Evolutionary conservation across 2,888 invertebrate species (phyloP).

Genomic region (Nomada fabriciana): DNA sequence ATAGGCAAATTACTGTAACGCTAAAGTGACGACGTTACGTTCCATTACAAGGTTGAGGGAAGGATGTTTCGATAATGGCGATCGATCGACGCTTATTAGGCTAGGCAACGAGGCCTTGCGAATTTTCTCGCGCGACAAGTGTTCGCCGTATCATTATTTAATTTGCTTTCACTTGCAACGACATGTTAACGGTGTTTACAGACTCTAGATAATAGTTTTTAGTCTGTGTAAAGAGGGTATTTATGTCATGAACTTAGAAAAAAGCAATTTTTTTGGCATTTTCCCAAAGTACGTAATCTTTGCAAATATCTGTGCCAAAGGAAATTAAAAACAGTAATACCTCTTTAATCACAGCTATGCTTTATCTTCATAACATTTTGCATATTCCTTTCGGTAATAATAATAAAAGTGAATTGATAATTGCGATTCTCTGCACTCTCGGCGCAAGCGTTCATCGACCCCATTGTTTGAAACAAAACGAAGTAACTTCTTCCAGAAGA

Average conservation of each 20-base stretch:
- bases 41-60: slow-evolving; percentile 23
- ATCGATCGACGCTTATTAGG: slow-evolving; percentile 52
- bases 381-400: no score
- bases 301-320: no score
- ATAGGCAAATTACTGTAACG: slow-evolving; percentile 13
- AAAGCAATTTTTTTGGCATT: no score
- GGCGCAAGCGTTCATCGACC: no score
- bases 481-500: not conserved
- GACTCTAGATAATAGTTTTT: slow-evolving; percentile 9
- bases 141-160: not conserved
- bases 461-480: not conserved
- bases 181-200: not conserved
- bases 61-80: slow-evolving; percentile 19
- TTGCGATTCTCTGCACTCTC: no score
- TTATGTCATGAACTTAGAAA: no score
- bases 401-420: no score
- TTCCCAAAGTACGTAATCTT: no score
- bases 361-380: no score
- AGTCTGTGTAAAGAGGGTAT: no score
- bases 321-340: no score
- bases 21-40: slow-evolving; percentile 18
- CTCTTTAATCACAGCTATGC: no score
- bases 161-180: not conserved
- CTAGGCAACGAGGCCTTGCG: slow-evolving; percentile 1
- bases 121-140: slow-evolving; percentile 22